phyloP scores from a whole-genome alignment of 2,113 vertebrate species.

The Colaptes auratus region DNA sequence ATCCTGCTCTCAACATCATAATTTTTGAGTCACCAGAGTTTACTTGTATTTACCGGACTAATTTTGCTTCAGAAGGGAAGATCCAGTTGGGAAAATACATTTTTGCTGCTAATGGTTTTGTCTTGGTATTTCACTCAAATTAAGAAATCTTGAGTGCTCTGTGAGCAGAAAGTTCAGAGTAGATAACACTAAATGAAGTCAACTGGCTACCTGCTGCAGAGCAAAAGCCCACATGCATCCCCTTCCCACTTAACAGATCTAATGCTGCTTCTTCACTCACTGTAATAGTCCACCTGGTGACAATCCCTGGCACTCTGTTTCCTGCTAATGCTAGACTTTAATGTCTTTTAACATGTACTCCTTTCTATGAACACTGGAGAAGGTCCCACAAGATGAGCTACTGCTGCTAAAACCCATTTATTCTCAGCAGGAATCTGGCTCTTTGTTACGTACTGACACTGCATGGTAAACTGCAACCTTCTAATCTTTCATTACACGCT shows the following conservation, averaged over 20 bases:
- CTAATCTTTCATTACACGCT: slow-evolving; percentile 6
- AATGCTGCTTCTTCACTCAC: neutral
- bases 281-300: neutral
- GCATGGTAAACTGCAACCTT: slow-evolving; percentile 47
- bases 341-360: neutral
- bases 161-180: neutral
- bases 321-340: neutral
- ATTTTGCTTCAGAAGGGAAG: neutral
- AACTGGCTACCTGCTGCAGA: neutral
- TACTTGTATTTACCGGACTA: neutral
- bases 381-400: neutral
- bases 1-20: neutral
- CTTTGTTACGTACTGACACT: neutral
- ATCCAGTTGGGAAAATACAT: neutral
- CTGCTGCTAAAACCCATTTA: slow-evolving; percentile 21
- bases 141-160: neutral
- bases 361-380: neutral
- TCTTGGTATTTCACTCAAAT: neutral
- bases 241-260: neutral
- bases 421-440: slow-evolving; percentile 12
- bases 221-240: neutral
- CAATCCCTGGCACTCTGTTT: neutral
- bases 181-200: neutral
- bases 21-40: neutral
- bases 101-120: neutral